These are phyloP conservation scores for Dasypus novemcinctus DNA, from an alignment of 2,113 vertebrate genomes.

Conservation along the genomic window DNA sequence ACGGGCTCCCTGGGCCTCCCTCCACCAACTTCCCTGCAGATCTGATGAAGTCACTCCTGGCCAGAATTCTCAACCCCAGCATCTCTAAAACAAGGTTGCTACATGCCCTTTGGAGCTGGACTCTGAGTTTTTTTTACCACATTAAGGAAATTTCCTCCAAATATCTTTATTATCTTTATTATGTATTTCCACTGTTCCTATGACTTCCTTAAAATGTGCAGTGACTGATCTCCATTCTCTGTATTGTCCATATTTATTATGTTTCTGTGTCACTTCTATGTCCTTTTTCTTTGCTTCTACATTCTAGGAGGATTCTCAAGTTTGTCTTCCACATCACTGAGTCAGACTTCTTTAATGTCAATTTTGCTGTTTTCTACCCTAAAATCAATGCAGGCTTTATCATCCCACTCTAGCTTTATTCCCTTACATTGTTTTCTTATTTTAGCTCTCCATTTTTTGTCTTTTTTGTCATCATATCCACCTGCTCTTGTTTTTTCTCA, in stretches of 20 bases:
- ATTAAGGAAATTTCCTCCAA: background rate
- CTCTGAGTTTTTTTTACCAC: background rate
- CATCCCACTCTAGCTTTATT: fast-evolving
- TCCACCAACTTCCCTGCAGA: background rate
- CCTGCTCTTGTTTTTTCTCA: background rate
- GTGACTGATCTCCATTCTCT: background rate
- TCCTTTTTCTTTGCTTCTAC: background rate
- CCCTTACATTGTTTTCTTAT: background rate
- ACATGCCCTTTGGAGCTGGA: background rate
- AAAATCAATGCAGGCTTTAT: background rate
- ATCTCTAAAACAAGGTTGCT: background rate
- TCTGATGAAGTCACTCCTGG: too few relatives aligned
- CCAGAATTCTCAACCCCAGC: background rate
- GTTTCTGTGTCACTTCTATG: fast-evolving
- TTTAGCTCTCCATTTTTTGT: background rate
- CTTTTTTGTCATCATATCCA: background rate
- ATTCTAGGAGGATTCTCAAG: fast-evolving
- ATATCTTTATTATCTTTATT: background rate
- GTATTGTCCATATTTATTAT: fast-evolving
- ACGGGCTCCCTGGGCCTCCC: too few relatives aligned
- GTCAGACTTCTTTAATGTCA: background rate
- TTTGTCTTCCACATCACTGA: background rate
- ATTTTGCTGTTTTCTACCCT: background rate
- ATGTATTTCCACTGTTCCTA: background rate
- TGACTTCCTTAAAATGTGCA: background rate